phyloP scores from a whole-genome alignment of 1,140 invertebrate species.

The Bacillus rossius region DNA sequence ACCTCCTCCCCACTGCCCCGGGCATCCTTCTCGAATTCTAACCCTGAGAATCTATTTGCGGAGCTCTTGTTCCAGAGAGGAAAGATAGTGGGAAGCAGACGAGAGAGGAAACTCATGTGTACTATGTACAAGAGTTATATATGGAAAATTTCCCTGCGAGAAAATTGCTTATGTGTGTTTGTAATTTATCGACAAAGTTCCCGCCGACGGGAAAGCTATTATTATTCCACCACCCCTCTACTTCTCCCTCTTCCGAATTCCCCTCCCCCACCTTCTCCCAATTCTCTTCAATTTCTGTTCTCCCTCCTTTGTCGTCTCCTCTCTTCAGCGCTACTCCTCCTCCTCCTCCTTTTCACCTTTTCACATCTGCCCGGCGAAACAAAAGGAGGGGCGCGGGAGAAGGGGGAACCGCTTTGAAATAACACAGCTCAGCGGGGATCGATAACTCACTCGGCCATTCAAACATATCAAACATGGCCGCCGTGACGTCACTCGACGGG shows the following conservation, averaged over 20 bases:
- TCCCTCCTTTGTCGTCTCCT: not conserved
- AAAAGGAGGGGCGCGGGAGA: not conserved
- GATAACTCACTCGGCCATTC: not conserved
- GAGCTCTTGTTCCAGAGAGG: not conserved
- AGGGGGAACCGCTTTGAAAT: slow-evolving; percentile 10
- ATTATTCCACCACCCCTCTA: slow-evolving; percentile 9
- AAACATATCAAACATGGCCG: too few relatives aligned
- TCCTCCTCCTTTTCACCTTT: too few relatives aligned
- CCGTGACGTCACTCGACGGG: too few relatives aligned
- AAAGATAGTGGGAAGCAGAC: too few relatives aligned
- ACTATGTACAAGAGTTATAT: not conserved
- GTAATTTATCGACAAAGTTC: slow-evolving; percentile 15
- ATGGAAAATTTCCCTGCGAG: slow-evolving; percentile 8
- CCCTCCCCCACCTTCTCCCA: not conserved
- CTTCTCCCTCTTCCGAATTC: too few relatives aligned
- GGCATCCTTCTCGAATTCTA: slow-evolving; percentile 1
- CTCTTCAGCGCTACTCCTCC: too few relatives aligned
- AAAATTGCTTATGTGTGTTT: slow-evolving; percentile 16
- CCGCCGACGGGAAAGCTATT: slow-evolving; percentile 11
- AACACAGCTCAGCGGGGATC: slow-evolving; percentile 7
- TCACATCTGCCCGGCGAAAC: too few relatives aligned
- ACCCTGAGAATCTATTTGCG: slow-evolving; percentile 9
- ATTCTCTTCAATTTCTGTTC: slow-evolving; percentile 3
- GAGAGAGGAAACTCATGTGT: too few relatives aligned
- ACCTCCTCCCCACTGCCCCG: not conserved